Percentiles rank a stretch among this genome's conserved stretches.
These are phyloP conservation scores for Bruchidius siliquastri DNA, from an alignment of 2,888 invertebrate genomes.

Conservation along the genomic window DNA sequence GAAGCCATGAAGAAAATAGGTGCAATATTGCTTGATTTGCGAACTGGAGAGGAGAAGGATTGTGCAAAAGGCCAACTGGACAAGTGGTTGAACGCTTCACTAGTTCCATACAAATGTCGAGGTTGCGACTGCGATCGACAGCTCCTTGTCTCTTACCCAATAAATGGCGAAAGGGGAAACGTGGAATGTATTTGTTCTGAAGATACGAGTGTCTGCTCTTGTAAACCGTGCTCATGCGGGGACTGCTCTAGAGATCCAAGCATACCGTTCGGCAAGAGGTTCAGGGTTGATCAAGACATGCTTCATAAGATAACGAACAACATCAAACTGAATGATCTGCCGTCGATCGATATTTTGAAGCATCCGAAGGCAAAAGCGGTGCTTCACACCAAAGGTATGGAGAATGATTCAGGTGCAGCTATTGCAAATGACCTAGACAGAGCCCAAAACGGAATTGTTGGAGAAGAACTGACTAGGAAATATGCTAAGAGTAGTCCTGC, in stretches of 20 bases:
- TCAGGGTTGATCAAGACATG: conserved; percentile 16
- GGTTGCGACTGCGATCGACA: conserved; percentile 17
- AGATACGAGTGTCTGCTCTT: conserved; percentile 6
- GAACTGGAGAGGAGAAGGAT: not conserved
- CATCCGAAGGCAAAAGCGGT: not conserved
- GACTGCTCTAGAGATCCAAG: conserved; percentile 10
- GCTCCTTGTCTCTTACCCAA: conserved; percentile 25
- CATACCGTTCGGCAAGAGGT: conserved; percentile 20
- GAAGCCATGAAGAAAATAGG: not conserved
- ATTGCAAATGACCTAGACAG: not conserved
- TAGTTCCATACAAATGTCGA: conserved; percentile 19
- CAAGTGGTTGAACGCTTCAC: conserved; percentile 17
- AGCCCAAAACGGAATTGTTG: not conserved
- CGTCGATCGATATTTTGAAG: not conserved
- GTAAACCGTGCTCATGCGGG: conserved; percentile 11
- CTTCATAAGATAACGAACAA: not conserved
- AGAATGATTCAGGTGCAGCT: not conserved
- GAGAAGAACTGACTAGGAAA: not conserved
- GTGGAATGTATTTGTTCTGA: conserved; percentile 2
- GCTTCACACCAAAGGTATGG: not conserved
- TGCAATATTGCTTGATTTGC: not conserved
- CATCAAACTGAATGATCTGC: not conserved
- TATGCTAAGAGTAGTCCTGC: not conserved
- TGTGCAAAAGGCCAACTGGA: conserved; percentile 12
- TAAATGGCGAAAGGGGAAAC: conserved; percentile 1